These are phyloP conservation scores for Augochlora pura DNA, from an alignment of 1,140 invertebrate genomes.

Conservation along the genomic window DNA sequence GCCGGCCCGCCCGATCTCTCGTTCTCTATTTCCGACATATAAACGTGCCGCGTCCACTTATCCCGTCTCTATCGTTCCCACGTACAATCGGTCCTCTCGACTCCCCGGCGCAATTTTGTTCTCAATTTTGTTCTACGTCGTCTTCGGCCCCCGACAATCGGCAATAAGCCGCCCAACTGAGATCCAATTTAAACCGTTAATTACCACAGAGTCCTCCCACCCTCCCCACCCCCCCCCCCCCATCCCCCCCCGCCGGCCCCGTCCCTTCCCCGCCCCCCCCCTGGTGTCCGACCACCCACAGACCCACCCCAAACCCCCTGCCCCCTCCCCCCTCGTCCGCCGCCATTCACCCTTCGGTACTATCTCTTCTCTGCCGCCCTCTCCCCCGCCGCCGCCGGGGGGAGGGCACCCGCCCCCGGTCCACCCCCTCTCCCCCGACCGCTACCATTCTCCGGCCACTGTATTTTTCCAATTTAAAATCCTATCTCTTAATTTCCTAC, in stretches of 20 bases:
- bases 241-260: too few relatives aligned
- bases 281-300: slow-evolving; percentile 34
- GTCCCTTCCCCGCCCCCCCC: slow-evolving; percentile 18
- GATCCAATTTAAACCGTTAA: slow-evolving; percentile 75
- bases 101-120: slow-evolving; percentile 66
- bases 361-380: slow-evolving; percentile 41
- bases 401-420: neutral
- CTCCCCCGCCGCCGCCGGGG: too few relatives aligned
- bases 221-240: neutral
- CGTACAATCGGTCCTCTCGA: slow-evolving; percentile 58
- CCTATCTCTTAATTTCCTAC: slow-evolving; percentile 78
- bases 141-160: slow-evolving; percentile 65
- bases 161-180: slow-evolving; percentile 66
- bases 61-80: slow-evolving; percentile 43
- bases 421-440: neutral
- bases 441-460: slow-evolving; percentile 48
- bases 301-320: slow-evolving; percentile 4
- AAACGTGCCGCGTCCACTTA: slow-evolving; percentile 43
- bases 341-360: slow-evolving; percentile 34
- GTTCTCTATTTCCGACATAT: slow-evolving; percentile 22
- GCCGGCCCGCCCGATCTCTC: neutral
- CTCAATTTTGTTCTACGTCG: slow-evolving; percentile 70
- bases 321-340: slow-evolving; percentile 27
- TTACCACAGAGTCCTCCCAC: slow-evolving; percentile 61
- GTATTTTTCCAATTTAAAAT: slow-evolving; percentile 75